These are phyloP conservation scores for Pollenia amentaria DNA, from an alignment of 2,888 invertebrate species.

Conservation along the genomic window DNA sequence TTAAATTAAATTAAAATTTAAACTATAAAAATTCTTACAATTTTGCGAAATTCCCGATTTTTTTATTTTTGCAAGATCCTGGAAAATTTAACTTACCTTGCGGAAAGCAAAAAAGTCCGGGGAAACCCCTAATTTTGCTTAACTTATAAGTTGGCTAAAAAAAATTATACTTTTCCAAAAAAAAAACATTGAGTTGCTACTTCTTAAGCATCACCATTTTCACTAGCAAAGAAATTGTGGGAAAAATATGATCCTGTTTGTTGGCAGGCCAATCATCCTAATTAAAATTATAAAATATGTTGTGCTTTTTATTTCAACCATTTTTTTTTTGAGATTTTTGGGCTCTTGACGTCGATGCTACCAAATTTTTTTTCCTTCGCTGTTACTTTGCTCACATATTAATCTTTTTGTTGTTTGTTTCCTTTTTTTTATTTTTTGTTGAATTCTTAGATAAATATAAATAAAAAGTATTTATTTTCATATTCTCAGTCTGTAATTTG, in stretches of 20 bases:
- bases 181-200: too few relatives aligned
- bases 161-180: too few relatives aligned
- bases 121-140: too few relatives aligned
- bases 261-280: conserved; percentile 11
- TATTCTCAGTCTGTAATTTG: conserved; percentile 4
- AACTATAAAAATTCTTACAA: too few relatives aligned
- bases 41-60: too few relatives aligned
- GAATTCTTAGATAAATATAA: neutral
- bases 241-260: neutral
- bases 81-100: too few relatives aligned
- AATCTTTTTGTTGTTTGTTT: neutral
- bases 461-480: conserved; percentile 8
- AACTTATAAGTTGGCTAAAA: too few relatives aligned
- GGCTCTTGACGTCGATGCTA: neutral
- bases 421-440: neutral
- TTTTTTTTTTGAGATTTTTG: neutral
- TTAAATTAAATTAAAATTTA: too few relatives aligned
- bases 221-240: neutral
- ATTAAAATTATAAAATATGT: conserved; percentile 15
- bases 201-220: too few relatives aligned
- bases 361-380: neutral
- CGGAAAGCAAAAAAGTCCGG: too few relatives aligned
- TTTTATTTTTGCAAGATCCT: too few relatives aligned
- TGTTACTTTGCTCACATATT: neutral
- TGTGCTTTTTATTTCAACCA: neutral